Conservation (phyloP, 2,888 invertebrate genomes). For the Zygogramma bicolorata region DNA sequence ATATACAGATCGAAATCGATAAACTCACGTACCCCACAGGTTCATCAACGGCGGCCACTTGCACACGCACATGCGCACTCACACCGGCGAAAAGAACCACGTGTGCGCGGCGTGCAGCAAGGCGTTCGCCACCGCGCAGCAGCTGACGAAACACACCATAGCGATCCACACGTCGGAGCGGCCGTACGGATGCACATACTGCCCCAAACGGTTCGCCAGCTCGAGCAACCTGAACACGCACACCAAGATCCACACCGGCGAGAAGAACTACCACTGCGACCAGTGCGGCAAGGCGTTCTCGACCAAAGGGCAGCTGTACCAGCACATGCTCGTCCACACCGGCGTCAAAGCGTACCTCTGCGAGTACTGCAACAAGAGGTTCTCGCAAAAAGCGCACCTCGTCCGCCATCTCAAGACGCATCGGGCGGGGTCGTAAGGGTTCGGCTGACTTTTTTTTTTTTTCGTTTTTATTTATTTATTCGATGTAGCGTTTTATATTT, state of each 20-base stretch:
- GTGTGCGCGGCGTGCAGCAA: conserved; percentile 65
- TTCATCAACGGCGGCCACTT: conserved; percentile 66
- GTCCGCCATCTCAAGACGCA: conserved; percentile 65
- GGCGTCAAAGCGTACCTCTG: conserved; percentile 66
- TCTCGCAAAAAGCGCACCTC: conserved; percentile 66
- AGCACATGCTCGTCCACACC: conserved; percentile 65
- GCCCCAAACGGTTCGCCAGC: conserved; percentile 65
- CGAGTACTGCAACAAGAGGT: conserved; percentile 65
- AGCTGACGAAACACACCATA: conserved; percentile 66
- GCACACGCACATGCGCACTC: conserved; percentile 66
- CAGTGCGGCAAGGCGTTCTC: conserved; percentile 65
- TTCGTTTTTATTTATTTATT: conserved; percentile 1
- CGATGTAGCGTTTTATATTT: background rate
- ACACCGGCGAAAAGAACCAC: conserved; percentile 67
- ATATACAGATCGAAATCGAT: background rate
- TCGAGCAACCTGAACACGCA: conserved; percentile 66
- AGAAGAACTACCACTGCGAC: conserved; percentile 66
- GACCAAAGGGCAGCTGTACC: conserved; percentile 65
- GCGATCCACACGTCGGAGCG: conserved; percentile 65
- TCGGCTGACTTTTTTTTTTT: no score
- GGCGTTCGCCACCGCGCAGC: conserved; percentile 66
- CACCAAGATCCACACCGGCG: conserved; percentile 65
- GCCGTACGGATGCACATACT: conserved; percentile 65
- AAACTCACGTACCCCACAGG: conserved; percentile 29
- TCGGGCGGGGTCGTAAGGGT: conserved; percentile 40